Percentiles rank a stretch among this genome's conserved stretches.
Conservation (phyloP, 2,888 invertebrate genomes). For the Polydrusus cervinus region DNA sequence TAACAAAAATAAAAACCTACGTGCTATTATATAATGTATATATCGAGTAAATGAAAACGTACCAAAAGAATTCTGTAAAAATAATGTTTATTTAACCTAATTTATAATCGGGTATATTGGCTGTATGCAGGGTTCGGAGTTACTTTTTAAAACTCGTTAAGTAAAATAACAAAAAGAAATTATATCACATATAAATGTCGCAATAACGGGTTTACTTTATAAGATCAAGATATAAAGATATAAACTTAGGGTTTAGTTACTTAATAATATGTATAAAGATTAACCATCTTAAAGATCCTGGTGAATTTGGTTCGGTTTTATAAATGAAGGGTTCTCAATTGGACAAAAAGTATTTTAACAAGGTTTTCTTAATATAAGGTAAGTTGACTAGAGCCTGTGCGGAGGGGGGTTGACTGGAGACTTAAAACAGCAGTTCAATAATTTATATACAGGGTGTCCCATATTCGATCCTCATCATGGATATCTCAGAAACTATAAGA, state of each 20-base stretch:
- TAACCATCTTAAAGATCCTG: neutral
- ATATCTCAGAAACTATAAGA: too few species aligned
- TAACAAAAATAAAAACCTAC: neutral
- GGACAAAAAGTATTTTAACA: too few species aligned
- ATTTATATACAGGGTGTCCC: too few species aligned
- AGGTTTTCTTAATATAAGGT: too few species aligned
- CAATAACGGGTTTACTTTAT: slow-evolving; percentile 22
- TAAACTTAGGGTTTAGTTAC: slow-evolving; percentile 10
- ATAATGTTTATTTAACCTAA: slow-evolving; percentile 49
- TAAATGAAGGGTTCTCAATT: neutral
- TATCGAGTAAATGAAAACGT: slow-evolving; percentile 59
- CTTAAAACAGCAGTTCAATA: too few species aligned
- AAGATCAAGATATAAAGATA: slow-evolving; percentile 23
- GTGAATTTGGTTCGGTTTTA: neutral
- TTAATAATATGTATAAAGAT: neutral
- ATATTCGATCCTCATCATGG: too few species aligned
- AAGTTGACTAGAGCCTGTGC: too few species aligned
- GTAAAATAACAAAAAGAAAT: slow-evolving; percentile 23
- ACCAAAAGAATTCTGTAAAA: slow-evolving; percentile 64
- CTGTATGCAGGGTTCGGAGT: slow-evolving; percentile 51
- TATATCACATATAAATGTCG: slow-evolving; percentile 26
- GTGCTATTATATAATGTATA: slow-evolving; percentile 36
- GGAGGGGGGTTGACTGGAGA: too few species aligned
- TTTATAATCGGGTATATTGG: slow-evolving; percentile 45
- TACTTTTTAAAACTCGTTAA: slow-evolving; percentile 43